phyloP scores from a whole-genome alignment of 2,113 vertebrate species.

The Madoqua kirkii region DNA sequence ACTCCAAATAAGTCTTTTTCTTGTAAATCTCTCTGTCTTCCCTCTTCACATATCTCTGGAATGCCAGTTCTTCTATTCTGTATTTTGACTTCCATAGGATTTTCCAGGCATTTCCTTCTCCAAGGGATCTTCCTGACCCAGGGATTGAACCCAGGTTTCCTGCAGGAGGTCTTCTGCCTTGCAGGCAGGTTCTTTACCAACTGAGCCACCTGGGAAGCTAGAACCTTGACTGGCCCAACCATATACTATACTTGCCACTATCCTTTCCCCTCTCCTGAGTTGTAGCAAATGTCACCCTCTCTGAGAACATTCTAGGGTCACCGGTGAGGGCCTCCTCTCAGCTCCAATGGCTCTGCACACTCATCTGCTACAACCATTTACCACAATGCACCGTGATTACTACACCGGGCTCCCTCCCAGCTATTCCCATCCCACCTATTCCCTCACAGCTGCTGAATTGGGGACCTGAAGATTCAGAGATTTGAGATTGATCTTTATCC shows the following conservation, averaged over 20 bases:
- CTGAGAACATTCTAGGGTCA: neutral
- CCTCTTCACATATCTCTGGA: neutral
- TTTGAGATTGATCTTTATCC: neutral
- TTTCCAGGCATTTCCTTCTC: neutral
- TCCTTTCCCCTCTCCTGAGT: neutral
- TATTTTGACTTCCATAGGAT: neutral
- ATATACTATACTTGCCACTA: neutral
- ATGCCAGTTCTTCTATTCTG: neutral
- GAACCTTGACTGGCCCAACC: neutral
- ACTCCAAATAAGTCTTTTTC: neutral
- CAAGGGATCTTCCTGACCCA: neutral
- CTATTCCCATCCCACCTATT: neutral
- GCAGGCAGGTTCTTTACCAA: neutral
- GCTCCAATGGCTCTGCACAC: neutral
- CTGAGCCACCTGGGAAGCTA: neutral
- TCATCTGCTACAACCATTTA: neutral
- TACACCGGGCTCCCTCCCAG: neutral
- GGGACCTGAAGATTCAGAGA: neutral
- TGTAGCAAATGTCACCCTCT: neutral
- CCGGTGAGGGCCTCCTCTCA: neutral
- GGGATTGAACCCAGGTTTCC: neutral
- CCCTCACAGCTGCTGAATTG: neutral
- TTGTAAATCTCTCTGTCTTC: neutral
- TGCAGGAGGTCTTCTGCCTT: neutral
- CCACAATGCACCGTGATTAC: neutral